Base-by-base conservation (phyloP, 2,113 vertebrate genomes). In the Zosterops pallidus region DNA sequence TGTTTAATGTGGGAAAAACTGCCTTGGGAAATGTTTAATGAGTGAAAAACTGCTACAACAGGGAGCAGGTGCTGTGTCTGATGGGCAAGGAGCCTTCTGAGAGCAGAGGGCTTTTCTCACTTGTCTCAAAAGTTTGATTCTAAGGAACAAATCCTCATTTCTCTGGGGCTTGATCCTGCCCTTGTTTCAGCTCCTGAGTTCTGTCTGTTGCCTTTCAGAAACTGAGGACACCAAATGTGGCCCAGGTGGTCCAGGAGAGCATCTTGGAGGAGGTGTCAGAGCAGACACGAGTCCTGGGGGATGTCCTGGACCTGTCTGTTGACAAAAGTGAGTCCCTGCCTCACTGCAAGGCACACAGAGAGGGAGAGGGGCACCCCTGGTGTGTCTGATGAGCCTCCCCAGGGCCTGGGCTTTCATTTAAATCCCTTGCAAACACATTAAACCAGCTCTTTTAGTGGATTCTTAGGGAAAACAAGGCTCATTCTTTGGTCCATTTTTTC, bases 261-360 rank as follows among this genome's bases (percentile, higher is more conserved):
- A 95, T 98, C 59, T 56, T 98, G 91, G 98, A 98, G 56, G 98
- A 98, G 69, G 95, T 97, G 2, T 95, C 21, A 0, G 96, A 95
- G 82, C 98, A 98, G 74, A 97, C 93, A 0, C 95, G 63, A 52
- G 94, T 98, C 9, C 96, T 98, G 79, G 97, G 98, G 47, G 95
- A 96, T 9, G 96, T 98, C 15, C 95, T 97, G 31, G 86, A 90
- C 39, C 87, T 98, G 21, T 98, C 97, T 86, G 94, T 86, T 5
- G 98, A 98, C 50, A 97, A 98, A 41, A 97, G 98, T 98, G 94
- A 97, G 98, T 97, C 46, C 28, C 49, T 64, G 39, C 22, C 3
- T 49, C 11, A 9, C 65, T 47, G 16, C 46, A 74, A 29, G 42
- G 42, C 17, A 2, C 17, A n/a, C 53, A 68, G 78, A 33, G 56